Percentiles rank a stretch among this genome's conserved stretches.
Conservation (phyloP, 2,888 invertebrate species). For the Listrodromus nycthemerus region DNA sequence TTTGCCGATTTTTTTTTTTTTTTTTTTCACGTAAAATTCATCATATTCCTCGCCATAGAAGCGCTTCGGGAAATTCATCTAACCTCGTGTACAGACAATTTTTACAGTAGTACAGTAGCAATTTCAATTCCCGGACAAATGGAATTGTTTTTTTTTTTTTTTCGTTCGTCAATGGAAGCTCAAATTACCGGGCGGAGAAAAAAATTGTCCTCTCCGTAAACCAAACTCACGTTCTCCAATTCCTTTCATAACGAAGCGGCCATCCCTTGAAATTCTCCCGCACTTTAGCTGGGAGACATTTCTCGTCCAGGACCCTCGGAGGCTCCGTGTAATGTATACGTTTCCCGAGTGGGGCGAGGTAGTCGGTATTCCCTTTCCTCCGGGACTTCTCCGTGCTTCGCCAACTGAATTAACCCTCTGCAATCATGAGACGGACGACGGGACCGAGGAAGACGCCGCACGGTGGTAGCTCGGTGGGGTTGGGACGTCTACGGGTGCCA, state of each 20-base stretch:
- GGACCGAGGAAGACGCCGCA: conserved; percentile 52
- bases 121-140: background rate
- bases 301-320: conserved; percentile 19
- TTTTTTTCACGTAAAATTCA: background rate
- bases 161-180: conserved; percentile 5
- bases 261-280: conserved; percentile 20
- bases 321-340: conserved; percentile 5
- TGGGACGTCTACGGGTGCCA: conserved; percentile 32
- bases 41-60: background rate
- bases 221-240: conserved; percentile 17
- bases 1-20: background rate
- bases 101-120: background rate
- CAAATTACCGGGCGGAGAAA: background rate
- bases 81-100: background rate
- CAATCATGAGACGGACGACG: conserved; percentile 73
- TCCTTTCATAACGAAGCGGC: conserved; percentile 26
- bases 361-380: conserved; percentile 40
- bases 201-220: background rate
- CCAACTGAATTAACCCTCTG: conserved; percentile 75
- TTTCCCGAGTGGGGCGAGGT: conserved; percentile 13
- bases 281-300: background rate
- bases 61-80: background rate
- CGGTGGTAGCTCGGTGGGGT: background rate
- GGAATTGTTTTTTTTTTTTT: too few species aligned
- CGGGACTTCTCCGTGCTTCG: conserved; percentile 63